Evolutionary conservation across 2,888 invertebrate species (phyloP), one percentile per base, ranked within the genome.

Genomic region (Agrotis segetum): DNA sequence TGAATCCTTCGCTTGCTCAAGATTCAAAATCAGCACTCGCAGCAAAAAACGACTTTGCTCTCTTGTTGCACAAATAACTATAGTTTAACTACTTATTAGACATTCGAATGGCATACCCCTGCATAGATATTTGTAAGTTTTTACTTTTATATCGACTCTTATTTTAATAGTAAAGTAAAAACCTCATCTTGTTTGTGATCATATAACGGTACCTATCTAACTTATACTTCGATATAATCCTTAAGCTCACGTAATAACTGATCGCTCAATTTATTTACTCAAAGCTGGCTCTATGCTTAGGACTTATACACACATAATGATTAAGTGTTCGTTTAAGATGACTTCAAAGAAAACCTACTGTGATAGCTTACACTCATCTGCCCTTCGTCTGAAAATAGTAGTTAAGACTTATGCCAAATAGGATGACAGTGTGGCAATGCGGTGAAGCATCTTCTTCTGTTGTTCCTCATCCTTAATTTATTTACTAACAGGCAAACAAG

Each of bases 211-310:
- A 73, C 40, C 50, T 21, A 73, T 46, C 50, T 21, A 52, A 47
- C 71, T 24, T 56, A 34, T n/a, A 47, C 40, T 40, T 40, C 40
- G 17, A 67, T 79, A 71, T 83, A 81, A 77, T 85, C 70, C 70
- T 77, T 71, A 47, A 74, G 75, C 69, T 72, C 71, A 71, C 67
- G 58, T 85, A 83, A 74, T 71, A 77, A 74, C 71, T 77, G 74
- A 85, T 74, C 73, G 74, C 70, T 75, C 64, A 83, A 83, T 85
- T 85, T 83, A 83, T 83, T 75, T 73, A 61, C 75, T 56, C 21
- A 62, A 55, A 64, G 56, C 60, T 78, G 60, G 46, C 44, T 74
- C 50, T 52, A 52, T 79, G 52, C 47, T 49, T n/a, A 44, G 21
- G 34, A 55, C 29, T 77, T 71, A 67, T 68, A 56, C 21, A 46